phyloP scores from a whole-genome alignment of 2,888 invertebrate genomes.

The Lamellibrachia satsuma region DNA sequence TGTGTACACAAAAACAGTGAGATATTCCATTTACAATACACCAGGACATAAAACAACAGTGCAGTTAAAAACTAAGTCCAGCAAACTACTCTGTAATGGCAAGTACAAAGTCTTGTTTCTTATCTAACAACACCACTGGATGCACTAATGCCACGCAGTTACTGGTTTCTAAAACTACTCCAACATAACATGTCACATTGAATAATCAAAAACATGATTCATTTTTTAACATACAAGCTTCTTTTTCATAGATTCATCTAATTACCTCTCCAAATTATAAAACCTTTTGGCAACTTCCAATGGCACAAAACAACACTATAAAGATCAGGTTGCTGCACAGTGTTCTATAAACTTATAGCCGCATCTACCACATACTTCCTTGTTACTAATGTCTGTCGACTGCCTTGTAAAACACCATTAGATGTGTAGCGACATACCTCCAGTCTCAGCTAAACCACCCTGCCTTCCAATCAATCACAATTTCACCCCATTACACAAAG shows the following conservation, averaged over 20 bases:
- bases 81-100: not conserved
- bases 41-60: not conserved
- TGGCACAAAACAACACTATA: conserved; percentile 1
- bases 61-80: conserved; percentile 1
- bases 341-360: not conserved
- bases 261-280: not conserved
- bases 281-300: conserved; percentile 1
- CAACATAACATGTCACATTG: not conserved
- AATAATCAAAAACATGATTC: not conserved
- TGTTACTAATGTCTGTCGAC: not conserved
- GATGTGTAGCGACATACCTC: too few relatives aligned
- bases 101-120: not conserved
- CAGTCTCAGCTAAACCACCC: too few relatives aligned
- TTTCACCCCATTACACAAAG: too few relatives aligned
- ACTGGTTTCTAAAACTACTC: not conserved
- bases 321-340: not conserved
- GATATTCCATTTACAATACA: conserved; percentile 17
- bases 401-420: too few relatives aligned
- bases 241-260: not conserved
- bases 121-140: not conserved
- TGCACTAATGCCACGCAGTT: not conserved
- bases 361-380: not conserved
- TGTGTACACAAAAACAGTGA: not conserved
- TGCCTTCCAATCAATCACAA: too few relatives aligned
- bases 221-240: not conserved